These are phyloP conservation scores for Melolontha melolontha DNA, from an alignment of 2,888 invertebrate genomes.

Conservation along the genomic window DNA sequence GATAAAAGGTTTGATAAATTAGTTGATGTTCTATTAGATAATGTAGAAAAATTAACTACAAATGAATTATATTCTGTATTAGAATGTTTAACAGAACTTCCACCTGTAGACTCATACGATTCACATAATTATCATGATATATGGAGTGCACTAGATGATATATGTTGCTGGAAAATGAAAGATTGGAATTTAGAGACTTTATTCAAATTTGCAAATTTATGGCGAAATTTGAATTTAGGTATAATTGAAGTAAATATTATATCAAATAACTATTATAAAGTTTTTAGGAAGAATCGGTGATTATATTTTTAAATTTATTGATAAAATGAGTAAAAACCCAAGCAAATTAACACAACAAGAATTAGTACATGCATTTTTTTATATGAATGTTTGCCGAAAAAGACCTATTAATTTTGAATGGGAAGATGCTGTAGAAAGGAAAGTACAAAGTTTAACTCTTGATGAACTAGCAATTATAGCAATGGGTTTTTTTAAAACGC, in stretches of 20 bases:
- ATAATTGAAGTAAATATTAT: conserved; percentile 12
- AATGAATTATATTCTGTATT: conserved; percentile 70
- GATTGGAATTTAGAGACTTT: conserved; percentile 69
- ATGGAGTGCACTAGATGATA: conserved; percentile 77
- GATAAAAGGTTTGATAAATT: conserved; percentile 61
- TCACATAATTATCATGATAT: conserved; percentile 73
- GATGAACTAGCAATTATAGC: conserved; percentile 79
- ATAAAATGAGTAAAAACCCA: conserved; percentile 70
- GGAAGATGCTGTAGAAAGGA: conserved; percentile 70
- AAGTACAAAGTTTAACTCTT: conserved; percentile 70
- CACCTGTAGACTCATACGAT: conserved; percentile 67
- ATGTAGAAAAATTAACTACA: conserved; percentile 69
- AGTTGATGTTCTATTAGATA: conserved; percentile 65
- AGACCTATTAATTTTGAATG: conserved; percentile 74
- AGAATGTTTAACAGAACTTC: conserved; percentile 67
- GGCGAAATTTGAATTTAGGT: conserved; percentile 71
- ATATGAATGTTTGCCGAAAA: conserved; percentile 72
- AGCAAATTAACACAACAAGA: conserved; percentile 72
- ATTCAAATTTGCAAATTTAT: conserved; percentile 73
- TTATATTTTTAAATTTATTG: conserved; percentile 69
- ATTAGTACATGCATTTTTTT: conserved; percentile 77
- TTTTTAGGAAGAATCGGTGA: conserved; percentile 68
- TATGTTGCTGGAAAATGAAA: conserved; percentile 67
- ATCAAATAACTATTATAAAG: conserved; percentile 3
- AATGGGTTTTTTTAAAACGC: conserved; percentile 80